Evolutionary conservation across 2,797 vertebrate genomes (phyloP).

Genomic region (Sylvia borin): DNA sequence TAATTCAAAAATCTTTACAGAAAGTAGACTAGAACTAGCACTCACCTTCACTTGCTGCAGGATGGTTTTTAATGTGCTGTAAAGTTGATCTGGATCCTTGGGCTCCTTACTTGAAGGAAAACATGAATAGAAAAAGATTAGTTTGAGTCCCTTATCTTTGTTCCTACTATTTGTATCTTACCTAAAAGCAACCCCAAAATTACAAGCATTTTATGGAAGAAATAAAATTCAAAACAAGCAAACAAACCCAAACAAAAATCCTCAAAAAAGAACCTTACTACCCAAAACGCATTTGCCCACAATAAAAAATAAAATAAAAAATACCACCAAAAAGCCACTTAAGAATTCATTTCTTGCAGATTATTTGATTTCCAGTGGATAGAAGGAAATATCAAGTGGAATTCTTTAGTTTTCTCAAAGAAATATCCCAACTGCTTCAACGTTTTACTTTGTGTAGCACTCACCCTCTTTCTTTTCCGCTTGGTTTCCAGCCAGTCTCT

Average conservation of each 20-base stretch:
- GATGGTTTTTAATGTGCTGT: slow-evolving; percentile 93
- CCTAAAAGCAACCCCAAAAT: background rate
- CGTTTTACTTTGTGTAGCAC: slow-evolving; percentile 14
- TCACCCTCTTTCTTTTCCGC: slow-evolving; percentile 88
- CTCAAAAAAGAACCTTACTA: background rate
- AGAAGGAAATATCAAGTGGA: background rate
- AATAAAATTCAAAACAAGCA: background rate
- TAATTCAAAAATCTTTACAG: slow-evolving; percentile 44
- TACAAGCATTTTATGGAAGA: background rate
- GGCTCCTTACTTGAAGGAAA: slow-evolving; percentile 89
- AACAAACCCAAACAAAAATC: background rate
- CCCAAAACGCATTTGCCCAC: background rate
- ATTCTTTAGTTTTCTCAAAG: background rate
- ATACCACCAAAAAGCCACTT: background rate
- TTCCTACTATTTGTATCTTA: background rate
- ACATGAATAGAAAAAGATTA: slow-evolving; percentile 36
- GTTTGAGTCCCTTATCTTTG: background rate
- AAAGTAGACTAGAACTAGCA: background rate
- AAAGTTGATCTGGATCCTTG: slow-evolving; percentile 96
- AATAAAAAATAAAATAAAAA: background rate
- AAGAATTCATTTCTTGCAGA: background rate
- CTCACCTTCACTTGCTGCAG: slow-evolving; percentile 97
- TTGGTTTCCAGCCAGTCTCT: slow-evolving; percentile 96
- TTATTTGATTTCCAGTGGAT: background rate
- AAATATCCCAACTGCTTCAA: background rate